Conservation (phyloP, 2,113 vertebrate species). For the Megaceryle torquata region DNA sequence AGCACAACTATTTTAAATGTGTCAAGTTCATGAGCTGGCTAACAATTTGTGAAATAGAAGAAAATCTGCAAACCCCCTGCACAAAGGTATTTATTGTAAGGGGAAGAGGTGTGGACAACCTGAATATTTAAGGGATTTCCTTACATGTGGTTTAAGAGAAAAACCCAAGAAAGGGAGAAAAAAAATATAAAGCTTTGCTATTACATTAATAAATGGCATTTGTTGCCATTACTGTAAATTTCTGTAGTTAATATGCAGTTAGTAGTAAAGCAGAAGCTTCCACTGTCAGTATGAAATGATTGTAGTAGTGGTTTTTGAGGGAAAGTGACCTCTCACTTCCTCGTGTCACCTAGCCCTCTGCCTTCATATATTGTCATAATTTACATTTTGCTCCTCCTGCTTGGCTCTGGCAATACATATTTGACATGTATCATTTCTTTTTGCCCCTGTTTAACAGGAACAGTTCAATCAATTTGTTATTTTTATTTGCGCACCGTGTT, state of each 20-base stretch:
- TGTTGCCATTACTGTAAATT: background rate
- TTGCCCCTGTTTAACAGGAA: background rate
- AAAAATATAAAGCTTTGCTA: background rate
- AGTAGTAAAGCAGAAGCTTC: background rate
- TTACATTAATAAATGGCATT: background rate
- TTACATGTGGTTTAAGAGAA: background rate
- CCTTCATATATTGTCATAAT: background rate
- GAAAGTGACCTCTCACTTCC: background rate
- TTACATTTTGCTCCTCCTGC: background rate
- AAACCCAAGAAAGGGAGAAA: background rate
- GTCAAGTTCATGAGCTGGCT: background rate
- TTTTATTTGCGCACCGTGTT: background rate
- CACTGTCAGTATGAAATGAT: background rate
- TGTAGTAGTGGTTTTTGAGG: background rate
- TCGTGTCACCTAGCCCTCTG: background rate
- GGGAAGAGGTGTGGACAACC: background rate
- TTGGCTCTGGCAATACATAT: background rate
- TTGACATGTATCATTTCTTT: background rate
- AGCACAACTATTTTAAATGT: background rate
- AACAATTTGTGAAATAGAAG: background rate
- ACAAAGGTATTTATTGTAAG: background rate
- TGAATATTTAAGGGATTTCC: background rate
- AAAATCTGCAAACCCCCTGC: background rate
- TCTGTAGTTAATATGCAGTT: background rate
- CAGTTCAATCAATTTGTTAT: background rate